Conservation (phyloP, 92 coral and sea anemone species). For the Metridium senile region DNA sequence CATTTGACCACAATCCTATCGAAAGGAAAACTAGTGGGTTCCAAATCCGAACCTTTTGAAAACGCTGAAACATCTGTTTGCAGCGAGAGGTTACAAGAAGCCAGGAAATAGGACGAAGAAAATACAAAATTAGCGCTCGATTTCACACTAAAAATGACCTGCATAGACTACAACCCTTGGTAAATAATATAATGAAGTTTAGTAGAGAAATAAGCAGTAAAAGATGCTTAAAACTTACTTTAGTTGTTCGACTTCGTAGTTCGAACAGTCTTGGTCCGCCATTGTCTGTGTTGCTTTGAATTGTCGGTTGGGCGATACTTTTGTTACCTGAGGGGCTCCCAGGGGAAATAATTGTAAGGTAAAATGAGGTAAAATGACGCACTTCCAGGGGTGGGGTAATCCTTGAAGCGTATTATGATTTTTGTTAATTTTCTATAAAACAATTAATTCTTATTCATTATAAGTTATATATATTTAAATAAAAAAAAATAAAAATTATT, state of each 20-base stretch:
- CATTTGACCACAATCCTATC: background rate
- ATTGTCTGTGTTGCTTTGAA: conserved; percentile 36
- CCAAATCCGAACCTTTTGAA: background rate
- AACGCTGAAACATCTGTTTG: background rate
- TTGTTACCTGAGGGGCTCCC: conserved; percentile 33
- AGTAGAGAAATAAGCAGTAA: background rate
- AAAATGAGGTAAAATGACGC: conserved; percentile 16
- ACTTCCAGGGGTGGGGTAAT: conserved; percentile 34
- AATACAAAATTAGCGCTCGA: background rate
- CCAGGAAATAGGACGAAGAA: conserved; percentile 3
- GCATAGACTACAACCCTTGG: background rate
- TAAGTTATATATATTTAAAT: background rate
- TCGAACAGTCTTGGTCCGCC: conserved; percentile 51
- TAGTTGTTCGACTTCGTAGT: conserved; percentile 67
- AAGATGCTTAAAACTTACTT: conserved; percentile 47
- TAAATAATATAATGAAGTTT: background rate
- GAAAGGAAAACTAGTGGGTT: background rate
- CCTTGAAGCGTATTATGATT: background rate
- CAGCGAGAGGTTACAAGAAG: background rate
- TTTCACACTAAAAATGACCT: background rate
- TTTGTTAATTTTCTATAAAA: background rate
- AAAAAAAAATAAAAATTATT: background rate
- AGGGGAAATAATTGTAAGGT: conserved; percentile 40
- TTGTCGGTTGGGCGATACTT: conserved; percentile 4
- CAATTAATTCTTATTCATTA: background rate